These are phyloP conservation scores for Limanda limanda DNA, from an alignment of 2,113 vertebrate genomes.

Conservation along the genomic window DNA sequence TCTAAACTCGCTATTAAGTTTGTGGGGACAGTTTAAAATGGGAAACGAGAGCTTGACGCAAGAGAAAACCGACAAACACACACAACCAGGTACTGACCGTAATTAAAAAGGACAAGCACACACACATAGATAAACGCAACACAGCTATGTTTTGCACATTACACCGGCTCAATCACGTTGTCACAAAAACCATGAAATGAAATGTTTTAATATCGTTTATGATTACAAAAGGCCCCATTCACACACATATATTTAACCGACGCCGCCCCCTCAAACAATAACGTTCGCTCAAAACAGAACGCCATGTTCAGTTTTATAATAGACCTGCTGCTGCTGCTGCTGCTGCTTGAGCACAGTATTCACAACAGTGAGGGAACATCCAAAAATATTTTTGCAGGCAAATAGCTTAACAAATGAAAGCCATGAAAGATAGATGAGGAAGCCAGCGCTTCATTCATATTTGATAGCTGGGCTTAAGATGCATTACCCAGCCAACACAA, in stretches of 20 bases:
- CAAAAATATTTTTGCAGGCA: slow-evolving; percentile 71
- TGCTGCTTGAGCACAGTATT: slow-evolving; percentile 43
- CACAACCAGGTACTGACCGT: neutral
- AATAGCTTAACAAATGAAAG: slow-evolving; percentile 77
- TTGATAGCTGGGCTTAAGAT: slow-evolving; percentile 76
- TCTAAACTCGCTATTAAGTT: neutral
- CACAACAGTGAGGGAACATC: slow-evolving; percentile 56
- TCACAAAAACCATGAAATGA: neutral
- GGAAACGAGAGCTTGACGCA: neutral
- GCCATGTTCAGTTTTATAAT: slow-evolving; percentile 26
- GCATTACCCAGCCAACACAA: slow-evolving; percentile 72
- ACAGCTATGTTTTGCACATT: neutral
- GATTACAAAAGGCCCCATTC: slow-evolving; percentile 4
- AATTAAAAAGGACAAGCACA: neutral
- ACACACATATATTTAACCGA: slow-evolving; percentile 5
- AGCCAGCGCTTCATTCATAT: slow-evolving; percentile 77
- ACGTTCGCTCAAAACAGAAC: slow-evolving; percentile 24
- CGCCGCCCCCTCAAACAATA: neutral
- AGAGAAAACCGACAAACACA: no score
- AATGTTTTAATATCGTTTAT: neutral
- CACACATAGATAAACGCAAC: neutral
- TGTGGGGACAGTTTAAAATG: neutral
- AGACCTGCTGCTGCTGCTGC: slow-evolving; percentile 37
- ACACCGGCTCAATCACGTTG: neutral
- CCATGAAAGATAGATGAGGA: slow-evolving; percentile 78